Base-by-base conservation (phyloP, 2,797 vertebrate genomes). In the Steatocranus sp. region DNA sequence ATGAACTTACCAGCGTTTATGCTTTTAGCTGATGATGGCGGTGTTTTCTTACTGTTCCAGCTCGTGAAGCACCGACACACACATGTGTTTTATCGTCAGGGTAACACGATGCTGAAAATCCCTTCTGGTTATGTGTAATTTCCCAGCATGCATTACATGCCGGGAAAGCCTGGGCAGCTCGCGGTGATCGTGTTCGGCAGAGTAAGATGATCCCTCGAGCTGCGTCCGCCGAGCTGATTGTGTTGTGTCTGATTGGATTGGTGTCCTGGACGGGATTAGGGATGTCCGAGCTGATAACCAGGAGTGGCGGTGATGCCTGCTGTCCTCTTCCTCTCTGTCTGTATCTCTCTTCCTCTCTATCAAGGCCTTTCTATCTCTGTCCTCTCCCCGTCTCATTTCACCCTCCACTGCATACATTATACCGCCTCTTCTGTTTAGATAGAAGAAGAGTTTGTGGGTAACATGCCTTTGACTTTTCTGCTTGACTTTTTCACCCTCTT, bases 201-300 rank as follows among this genome's bases (percentile, higher is more conserved):
- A 73, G 83, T 50, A 61, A 78, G 76, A 79, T 38, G 88, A 91
- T 89, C 83, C 83, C 81, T 76, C 83, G 78, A 63, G 83, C 58
- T 18, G 48, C 32, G 54, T 83, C 53, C 15, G 36, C 81, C 79
- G 75, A 85, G 53, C 81, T 85, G 86, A 87, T 86, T 79, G 80
- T 86, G 80, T 81, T 78, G 80, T 46, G 83, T 82, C 56, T 87
- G 86, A 89, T 87, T 88, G 89, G 85, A 87, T 80, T 82, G 81
- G 83, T 61, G 79, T 87, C 76, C 34, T 34, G 56, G 85, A 82
- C 15, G 74, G 54, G 83, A 92, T 93, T 86, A 86, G 79, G 86
- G 88, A 89, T 86, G 86, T 90, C 79, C 20, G 80, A 68, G 75
- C 51, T 68, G 88, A 91, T 90, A 88, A 80, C 18, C 48, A 54